Evolutionary conservation across 2,113 vertebrate species (phyloP), one percentile per base, ranked within the genome.

Genomic region (Halcyon senegalensis): DNA sequence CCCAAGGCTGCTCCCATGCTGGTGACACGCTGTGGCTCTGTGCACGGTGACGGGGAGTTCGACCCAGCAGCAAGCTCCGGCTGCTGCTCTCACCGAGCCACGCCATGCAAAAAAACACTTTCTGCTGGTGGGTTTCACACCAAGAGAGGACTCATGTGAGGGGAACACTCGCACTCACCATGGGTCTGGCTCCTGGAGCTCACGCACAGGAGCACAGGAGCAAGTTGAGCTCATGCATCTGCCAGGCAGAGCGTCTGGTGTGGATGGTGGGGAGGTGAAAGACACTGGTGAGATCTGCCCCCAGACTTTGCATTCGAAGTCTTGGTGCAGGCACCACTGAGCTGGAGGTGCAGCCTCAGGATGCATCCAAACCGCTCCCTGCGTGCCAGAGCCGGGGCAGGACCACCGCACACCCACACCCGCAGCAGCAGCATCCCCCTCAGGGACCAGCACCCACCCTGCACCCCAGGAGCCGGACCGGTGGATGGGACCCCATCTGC

Each of bases 331-430:
- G 41, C 72, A 48, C 48, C 39, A 15, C 39, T 0, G 4, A 41
- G 60, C 37, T 53, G 73, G 44, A 68, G 44, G 5, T 43, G 62
- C 3, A 5, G 11, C 62, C 39, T 21, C 39, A 16, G n/a, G n/a
- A 23, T 9, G 14, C 18, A 14, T 6, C 30, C 12, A 27, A 89
- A 19, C 13, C 16, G 31, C 13, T 35, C 19, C 4, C 17, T 5
- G 31, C 5, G 6, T 41, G 43, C 11, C 33, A 1, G 50, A 31
- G 24, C 35, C 0, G 1, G 17, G 39, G 33, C 41, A 56, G 58
- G 41, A 62, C 33, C 73, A 11, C 19, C 5, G 0, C 2, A 3
- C 2, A 11, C 7, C 46, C 33, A 0, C 16, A 1, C 1, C 80
- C 4, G 0, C 6, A 14, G 2, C 2, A 5, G 18, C 55, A 92